Evolutionary conservation across 2,113 vertebrate genomes (phyloP).

Genomic region (Romanogobio albipinnatus): DNA sequence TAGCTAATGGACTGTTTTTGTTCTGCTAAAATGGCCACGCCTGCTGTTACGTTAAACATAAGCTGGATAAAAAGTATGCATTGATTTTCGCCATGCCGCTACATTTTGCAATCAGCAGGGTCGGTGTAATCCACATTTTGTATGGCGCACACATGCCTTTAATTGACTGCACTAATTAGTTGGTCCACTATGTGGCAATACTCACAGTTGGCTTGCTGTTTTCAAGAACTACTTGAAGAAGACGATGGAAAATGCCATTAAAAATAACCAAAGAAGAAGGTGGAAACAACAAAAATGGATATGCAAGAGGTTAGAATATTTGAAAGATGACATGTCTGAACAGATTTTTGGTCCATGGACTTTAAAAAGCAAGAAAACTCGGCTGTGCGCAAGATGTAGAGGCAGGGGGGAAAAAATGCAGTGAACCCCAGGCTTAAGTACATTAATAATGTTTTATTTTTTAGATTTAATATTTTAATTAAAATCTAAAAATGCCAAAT

Average conservation of each 20-base stretch:
- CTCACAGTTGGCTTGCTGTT: background rate
- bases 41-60: too few relatives aligned
- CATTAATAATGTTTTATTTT: constrained; percentile 11
- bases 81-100: background rate
- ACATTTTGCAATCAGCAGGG: background rate
- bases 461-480: constrained; percentile 20
- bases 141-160: background rate
- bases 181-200: background rate
- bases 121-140: background rate
- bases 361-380: background rate
- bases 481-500: constrained; percentile 2
- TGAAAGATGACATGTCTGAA: background rate
- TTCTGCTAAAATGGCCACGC: too few relatives aligned
- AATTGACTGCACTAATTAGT: background rate
- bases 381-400: background rate
- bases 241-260: background rate
- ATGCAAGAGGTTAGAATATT: background rate
- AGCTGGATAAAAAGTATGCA: background rate
- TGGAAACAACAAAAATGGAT: background rate
- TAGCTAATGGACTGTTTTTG: too few relatives aligned
- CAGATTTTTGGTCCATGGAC: background rate
- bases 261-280: background rate
- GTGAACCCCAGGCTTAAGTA: background rate
- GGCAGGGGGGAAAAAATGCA: background rate
- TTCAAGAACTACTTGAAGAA: background rate